Base-by-base conservation (phyloP, 2,797 vertebrate species). In the Acanthurus tractus region DNA sequence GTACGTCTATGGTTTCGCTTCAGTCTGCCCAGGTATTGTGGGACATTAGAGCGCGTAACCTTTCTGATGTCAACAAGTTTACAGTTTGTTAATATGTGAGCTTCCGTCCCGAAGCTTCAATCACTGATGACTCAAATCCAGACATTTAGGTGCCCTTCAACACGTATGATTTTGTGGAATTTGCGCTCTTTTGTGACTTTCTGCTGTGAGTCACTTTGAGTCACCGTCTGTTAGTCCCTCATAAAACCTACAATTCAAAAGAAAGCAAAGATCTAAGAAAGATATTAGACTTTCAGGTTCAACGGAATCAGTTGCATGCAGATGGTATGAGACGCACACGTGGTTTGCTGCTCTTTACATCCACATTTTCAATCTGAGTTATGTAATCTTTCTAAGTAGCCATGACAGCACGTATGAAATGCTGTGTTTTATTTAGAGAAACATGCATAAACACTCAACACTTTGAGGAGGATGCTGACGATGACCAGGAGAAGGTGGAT, bases 1-100 rank as follows among this genome's bases (percentile, higher is more conserved):
- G 85, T 85, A 64, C 8, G 83, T 78, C 80, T 91, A 74, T 8
- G 57, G 81, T 93, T 90, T 91, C 93, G 87, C 81, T 84, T 85
- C 74, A 42, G 75, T 64, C 79, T 80, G 83, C 66, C 81, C 89
- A 90, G 86, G 91, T 91, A 90, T 79, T 80, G 89, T 77, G 40
- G 63, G 81, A 74, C 83, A 63, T 46, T 57, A 64, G 63, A 69
- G 82, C 13, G 70, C 8, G 61, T 76, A 77, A 77, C 79, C 79
- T 85, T 75, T 53, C 53, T 1, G 49, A 74, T 85, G 89, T 92
- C 92, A 90, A 90, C 89, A 89, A 84, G 58, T 49, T 69, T 65
- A 29, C 50, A 63, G 59, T 79, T 77, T 65, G 70, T 67, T 63
- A 64, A 72, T 78, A 61, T 45, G 59, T 29, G 8, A 13, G 52